Conservation (phyloP, 2,888 invertebrate genomes). For the Eilema griseolum region DNA sequence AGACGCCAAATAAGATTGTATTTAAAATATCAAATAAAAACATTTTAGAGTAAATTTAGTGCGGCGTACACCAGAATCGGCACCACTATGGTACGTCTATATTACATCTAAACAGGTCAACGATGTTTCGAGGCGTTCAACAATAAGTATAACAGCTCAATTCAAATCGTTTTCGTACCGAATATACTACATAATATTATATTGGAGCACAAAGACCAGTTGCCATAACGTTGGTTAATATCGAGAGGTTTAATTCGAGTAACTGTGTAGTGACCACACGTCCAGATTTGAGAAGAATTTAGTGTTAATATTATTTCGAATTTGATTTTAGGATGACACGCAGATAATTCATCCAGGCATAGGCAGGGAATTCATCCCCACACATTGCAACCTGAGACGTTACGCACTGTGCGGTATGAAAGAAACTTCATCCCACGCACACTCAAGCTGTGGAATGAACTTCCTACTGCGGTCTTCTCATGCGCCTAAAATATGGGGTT, state of each 20-base stretch:
- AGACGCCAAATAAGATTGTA: no score
- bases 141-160: constrained; percentile 16
- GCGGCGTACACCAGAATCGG: not conserved
- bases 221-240: constrained; percentile 31
- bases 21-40: not conserved
- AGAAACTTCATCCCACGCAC: no score
- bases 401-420: no score
- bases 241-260: constrained; percentile 16
- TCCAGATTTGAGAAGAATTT: not conserved
- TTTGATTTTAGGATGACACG: no score
- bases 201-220: constrained; percentile 25
- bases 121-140: not conserved
- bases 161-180: constrained; percentile 6
- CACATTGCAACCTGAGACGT: no score
- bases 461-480: no score
- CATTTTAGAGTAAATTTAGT: not conserved
- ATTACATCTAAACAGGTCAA: constrained; percentile 1
- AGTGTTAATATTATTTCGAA: not conserved
- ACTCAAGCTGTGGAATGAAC: no score
- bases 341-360: no score
- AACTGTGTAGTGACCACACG: constrained; percentile 9
- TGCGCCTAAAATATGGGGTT: no score
- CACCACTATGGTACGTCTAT: not conserved
- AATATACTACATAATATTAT: not conserved
- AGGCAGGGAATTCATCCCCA: no score